Conservation (phyloP, 2,888 invertebrate species). For the Drosophila conformis region DNA sequence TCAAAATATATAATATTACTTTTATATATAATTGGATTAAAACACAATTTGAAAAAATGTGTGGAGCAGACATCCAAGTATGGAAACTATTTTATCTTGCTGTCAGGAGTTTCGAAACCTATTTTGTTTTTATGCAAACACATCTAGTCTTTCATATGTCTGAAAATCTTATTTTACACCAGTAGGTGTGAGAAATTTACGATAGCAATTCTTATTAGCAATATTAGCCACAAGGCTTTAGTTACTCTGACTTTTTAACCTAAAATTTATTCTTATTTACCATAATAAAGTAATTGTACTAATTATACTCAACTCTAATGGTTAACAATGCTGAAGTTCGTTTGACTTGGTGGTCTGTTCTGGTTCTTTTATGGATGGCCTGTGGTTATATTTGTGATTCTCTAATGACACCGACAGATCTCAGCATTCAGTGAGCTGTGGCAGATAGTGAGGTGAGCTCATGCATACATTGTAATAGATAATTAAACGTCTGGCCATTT, state of each 20-base stretch:
- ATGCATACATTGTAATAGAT: conserved; percentile 58
- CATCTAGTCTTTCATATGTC: not conserved
- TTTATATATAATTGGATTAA: not conserved
- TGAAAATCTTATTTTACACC: not conserved
- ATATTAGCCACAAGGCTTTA: not conserved
- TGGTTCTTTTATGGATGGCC: conserved; percentile 19
- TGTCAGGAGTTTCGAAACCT: not conserved
- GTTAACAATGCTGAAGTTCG: not conserved
- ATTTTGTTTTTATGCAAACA: not conserved
- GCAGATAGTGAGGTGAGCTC: conserved; percentile 24
- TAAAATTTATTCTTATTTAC: not conserved
- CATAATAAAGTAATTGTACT: conserved; percentile 1
- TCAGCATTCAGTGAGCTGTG: conserved; percentile 11
- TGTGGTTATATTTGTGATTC: conserved; percentile 23
- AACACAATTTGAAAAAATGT: not conserved
- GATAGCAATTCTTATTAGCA: not conserved
- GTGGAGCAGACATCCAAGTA: not conserved
- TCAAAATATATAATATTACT: not conserved
- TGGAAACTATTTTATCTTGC: not conserved
- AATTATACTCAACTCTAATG: not conserved
- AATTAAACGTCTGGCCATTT: conserved; percentile 59
- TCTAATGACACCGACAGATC: conserved; percentile 34
- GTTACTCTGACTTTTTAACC: not conserved
- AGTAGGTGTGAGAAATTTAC: not conserved
- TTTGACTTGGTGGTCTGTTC: conserved; percentile 7